Conservation (phyloP, 2,113 vertebrate genomes). For the Tenebrosternarchus preto region DNA sequence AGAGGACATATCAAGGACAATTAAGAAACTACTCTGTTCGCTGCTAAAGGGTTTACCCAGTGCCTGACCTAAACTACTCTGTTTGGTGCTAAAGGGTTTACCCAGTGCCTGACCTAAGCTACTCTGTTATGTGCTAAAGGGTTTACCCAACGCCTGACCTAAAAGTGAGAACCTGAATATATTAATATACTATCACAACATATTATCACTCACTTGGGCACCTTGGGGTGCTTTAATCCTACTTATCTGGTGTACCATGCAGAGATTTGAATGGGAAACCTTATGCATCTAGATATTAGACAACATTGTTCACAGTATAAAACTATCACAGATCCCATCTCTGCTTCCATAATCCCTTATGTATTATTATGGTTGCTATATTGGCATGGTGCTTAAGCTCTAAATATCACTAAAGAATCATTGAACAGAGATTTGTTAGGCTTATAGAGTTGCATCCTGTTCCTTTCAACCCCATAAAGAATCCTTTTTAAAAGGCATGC, state of each 20-base stretch:
- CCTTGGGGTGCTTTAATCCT: conserved; percentile 3
- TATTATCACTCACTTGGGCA: not conserved
- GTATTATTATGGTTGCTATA: not conserved
- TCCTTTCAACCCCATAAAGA: not conserved
- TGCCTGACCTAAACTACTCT: not conserved
- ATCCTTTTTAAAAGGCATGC: not conserved
- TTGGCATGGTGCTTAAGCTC: too few species aligned
- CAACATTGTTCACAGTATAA: not conserved
- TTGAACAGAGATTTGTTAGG: not conserved
- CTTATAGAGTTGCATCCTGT: not conserved
- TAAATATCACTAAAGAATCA: not conserved
- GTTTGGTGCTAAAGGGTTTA: not conserved
- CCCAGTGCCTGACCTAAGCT: not conserved
- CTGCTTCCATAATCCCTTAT: not conserved
- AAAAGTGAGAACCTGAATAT: not conserved
- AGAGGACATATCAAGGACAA: not conserved
- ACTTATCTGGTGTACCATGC: not conserved
- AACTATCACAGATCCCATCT: not conserved
- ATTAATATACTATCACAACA: not conserved
- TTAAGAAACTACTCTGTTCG: not conserved
- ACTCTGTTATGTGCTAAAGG: not conserved
- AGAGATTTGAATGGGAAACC: not conserved
- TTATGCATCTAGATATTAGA: not conserved
- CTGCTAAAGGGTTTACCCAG: not conserved
- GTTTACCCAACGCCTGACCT: not conserved